These are phyloP conservation scores for Autographa gamma DNA, from an alignment of 2,888 invertebrate genomes.

Conservation along the genomic window DNA sequence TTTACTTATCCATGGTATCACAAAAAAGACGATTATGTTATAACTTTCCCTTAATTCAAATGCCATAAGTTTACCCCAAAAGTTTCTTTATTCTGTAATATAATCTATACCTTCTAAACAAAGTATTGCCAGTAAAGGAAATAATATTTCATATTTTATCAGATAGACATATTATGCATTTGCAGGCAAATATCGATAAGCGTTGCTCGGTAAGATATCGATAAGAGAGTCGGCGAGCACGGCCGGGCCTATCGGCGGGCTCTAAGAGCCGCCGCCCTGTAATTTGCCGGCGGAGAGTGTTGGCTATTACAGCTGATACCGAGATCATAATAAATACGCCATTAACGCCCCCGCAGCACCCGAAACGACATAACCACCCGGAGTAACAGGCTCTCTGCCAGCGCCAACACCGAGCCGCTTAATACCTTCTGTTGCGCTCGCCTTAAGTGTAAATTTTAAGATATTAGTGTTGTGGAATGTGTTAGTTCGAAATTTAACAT, in stretches of 20 bases:
- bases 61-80: constrained; percentile 21
- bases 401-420: constrained; percentile 40
- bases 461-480: constrained; percentile 70
- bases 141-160: constrained; percentile 76
- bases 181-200: constrained; percentile 77
- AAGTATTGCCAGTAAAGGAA: constrained; percentile 68
- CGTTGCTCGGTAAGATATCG: constrained; percentile 74
- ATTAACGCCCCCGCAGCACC: constrained; percentile 88
- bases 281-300: constrained; percentile 89
- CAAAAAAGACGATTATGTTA: constrained; percentile 10
- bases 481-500: constrained; percentile 54
- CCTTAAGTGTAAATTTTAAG: constrained; percentile 72
- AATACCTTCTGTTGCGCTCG: constrained; percentile 39
- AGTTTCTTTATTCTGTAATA: constrained; percentile 45
- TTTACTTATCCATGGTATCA: constrained; percentile 16
- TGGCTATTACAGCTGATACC: constrained; percentile 88
- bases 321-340: constrained; percentile 89
- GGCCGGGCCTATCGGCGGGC: constrained; percentile 76
- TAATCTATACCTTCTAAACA: constrained; percentile 35
- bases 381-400: constrained; percentile 41
- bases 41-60: constrained; percentile 19
- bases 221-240: constrained; percentile 72
- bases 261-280: constrained; percentile 87
- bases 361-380: constrained; percentile 84
- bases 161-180: constrained; percentile 74